phyloP scores from a whole-genome alignment of 2,888 invertebrate species.

The Hypomecis punctinalis region DNA sequence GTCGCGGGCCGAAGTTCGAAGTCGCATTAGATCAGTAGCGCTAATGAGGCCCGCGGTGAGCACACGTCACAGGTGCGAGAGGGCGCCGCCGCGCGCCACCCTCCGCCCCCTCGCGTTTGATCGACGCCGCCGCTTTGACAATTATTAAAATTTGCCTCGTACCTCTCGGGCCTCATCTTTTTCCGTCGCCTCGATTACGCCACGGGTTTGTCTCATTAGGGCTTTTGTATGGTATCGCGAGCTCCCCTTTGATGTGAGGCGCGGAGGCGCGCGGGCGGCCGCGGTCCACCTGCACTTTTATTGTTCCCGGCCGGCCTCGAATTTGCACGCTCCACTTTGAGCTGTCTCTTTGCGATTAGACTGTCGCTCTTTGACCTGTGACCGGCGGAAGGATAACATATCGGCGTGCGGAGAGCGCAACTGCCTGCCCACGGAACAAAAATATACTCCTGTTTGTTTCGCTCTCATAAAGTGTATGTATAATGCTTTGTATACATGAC shows the following conservation, averaged over 20 bases:
- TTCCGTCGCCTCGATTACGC: slow-evolving; percentile 85
- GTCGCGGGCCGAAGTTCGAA: slow-evolving; percentile 76
- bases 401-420: slow-evolving; percentile 37
- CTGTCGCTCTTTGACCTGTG: slow-evolving; percentile 64
- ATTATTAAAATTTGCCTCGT: slow-evolving; percentile 86
- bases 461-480: slow-evolving; percentile 30
- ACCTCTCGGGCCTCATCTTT: slow-evolving; percentile 84
- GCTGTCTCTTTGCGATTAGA: slow-evolving; percentile 77
- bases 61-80: slow-evolving; percentile 76
- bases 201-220: slow-evolving; percentile 85
- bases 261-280: slow-evolving; percentile 64
- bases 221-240: slow-evolving; percentile 83
- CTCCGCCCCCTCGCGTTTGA: slow-evolving; percentile 76
- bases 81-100: slow-evolving; percentile 33
- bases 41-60: slow-evolving; percentile 82
- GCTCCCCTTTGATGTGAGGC: slow-evolving; percentile 78
- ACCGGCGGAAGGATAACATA: slow-evolving; percentile 58
- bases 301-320: slow-evolving; percentile 76
- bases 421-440: neutral
- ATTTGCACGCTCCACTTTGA: slow-evolving; percentile 83
- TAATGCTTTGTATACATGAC: slow-evolving; percentile 37
- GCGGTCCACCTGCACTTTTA: slow-evolving; percentile 83
- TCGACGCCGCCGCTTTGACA: slow-evolving; percentile 86
- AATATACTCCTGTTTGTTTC: neutral
- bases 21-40: slow-evolving; percentile 82